Evolutionary conservation across 2,797 vertebrate species (phyloP).

Genomic region (Coccyzus lansbergi): DNA sequence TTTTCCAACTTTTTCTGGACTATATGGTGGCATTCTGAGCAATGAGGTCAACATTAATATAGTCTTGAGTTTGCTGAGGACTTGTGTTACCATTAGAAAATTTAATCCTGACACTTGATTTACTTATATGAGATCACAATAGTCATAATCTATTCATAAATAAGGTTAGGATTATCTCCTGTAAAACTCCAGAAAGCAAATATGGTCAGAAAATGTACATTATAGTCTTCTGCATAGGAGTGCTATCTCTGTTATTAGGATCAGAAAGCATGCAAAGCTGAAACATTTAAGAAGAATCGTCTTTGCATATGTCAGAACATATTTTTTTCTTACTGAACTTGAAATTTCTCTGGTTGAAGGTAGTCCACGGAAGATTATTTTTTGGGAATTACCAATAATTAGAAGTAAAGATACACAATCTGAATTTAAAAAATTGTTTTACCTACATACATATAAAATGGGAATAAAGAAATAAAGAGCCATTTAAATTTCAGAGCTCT

Average conservation of each 20-base stretch:
- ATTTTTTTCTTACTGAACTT: background rate
- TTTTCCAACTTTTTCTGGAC: background rate
- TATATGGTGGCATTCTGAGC: background rate
- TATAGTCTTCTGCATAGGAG: background rate
- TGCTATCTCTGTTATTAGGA: background rate
- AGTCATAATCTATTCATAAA: constrained; percentile 12
- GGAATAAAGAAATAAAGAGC: background rate
- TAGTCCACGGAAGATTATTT: background rate
- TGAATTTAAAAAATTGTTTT: background rate
- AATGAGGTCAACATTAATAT: background rate
- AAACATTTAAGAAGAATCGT: background rate
- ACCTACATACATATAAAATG: background rate
- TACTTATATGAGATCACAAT: background rate
- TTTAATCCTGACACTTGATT: background rate
- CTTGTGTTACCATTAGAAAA: background rate
- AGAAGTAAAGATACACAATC: background rate
- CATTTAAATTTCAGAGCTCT: background rate
- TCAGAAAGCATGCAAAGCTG: background rate
- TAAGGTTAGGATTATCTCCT: background rate
- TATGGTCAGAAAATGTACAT: background rate
- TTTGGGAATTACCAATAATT: background rate
- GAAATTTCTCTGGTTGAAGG: background rate
- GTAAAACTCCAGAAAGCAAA: background rate
- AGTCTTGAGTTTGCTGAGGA: background rate
- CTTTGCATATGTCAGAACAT: background rate